Conservation (phyloP, 2,797 vertebrate species). For the Sardinella longiceps region DNA sequence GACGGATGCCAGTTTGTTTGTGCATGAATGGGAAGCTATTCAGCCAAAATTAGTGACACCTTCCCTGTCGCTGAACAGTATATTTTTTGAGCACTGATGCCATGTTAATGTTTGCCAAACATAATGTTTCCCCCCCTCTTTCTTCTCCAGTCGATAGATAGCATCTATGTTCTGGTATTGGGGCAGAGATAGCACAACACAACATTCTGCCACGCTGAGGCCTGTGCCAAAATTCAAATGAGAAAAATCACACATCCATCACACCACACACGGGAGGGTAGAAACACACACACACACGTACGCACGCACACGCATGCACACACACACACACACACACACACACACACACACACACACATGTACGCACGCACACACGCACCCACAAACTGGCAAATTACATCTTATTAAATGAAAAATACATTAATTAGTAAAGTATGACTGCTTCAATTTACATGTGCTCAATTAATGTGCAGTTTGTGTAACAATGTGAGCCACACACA, state of each 20-base stretch:
- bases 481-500: conserved; percentile 58
- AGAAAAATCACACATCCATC: conserved; percentile 53
- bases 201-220: not conserved
- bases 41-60: not conserved
- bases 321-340: no score
- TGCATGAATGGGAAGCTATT: not conserved
- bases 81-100: conserved; percentile 4
- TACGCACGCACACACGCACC: not conserved
- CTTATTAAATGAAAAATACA: conserved; percentile 43
- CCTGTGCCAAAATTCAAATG: conserved; percentile 43
- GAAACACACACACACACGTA: not conserved
- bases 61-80: not conserved
- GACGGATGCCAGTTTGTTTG: not conserved
- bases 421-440: conserved; percentile 68
- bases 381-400: conserved; percentile 8
- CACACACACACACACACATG: no score
- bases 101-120: conserved; percentile 16
- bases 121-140: not conserved
- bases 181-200: not conserved
- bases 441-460: conserved; percentile 70
- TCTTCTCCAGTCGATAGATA: conserved; percentile 12
- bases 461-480: conserved; percentile 68
- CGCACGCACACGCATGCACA: no score
- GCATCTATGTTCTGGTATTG: not conserved
- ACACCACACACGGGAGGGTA: conserved; percentile 22